A percentile compares a stretch with the other conserved stretches of the same genome.
Conservation (phyloP, 2,113 vertebrate genomes). For the Argyrosomus japonicus region DNA sequence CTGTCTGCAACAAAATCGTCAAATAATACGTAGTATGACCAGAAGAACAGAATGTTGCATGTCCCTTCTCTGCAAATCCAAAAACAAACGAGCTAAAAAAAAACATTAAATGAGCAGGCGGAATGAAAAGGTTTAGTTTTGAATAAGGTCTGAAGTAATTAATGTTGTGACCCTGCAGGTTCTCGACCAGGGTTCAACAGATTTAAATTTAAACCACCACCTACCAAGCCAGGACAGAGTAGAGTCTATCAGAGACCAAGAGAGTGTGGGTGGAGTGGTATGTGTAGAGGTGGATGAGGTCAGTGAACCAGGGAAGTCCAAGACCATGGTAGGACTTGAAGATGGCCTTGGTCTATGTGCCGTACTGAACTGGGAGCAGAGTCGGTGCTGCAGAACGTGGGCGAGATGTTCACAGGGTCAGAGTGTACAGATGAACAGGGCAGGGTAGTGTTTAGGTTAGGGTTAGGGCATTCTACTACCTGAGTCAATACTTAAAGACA, state of each 20-base stretch:
- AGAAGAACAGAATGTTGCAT: neutral
- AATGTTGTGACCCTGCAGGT: neutral
- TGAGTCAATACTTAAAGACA: neutral
- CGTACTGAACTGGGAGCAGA: neutral
- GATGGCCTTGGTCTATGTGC: neutral
- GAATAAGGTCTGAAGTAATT: neutral
- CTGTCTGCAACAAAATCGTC: neutral
- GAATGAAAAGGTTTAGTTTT: neutral
- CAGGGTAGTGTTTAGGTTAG: no score
- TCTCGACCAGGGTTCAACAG: neutral
- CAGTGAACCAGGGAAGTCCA: conserved; percentile 5
- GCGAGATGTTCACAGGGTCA: neutral
- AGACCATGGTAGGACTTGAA: neutral
- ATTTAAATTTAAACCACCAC: neutral
- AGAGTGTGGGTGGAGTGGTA: conserved; percentile 4
- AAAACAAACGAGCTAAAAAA: neutral
- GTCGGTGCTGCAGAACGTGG: neutral
- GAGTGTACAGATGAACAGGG: neutral
- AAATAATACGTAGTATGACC: neutral
- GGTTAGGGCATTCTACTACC: neutral
- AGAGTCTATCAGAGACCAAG: conserved; percentile 11
- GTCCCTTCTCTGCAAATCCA: neutral
- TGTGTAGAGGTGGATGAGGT: conserved; percentile 25
- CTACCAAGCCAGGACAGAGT: neutral
- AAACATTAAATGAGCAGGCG: neutral